Percentiles rank a stretch among this genome's conserved stretches.
Conservation (phyloP, 1,140 invertebrate genomes). For the Colletes gigas region DNA sequence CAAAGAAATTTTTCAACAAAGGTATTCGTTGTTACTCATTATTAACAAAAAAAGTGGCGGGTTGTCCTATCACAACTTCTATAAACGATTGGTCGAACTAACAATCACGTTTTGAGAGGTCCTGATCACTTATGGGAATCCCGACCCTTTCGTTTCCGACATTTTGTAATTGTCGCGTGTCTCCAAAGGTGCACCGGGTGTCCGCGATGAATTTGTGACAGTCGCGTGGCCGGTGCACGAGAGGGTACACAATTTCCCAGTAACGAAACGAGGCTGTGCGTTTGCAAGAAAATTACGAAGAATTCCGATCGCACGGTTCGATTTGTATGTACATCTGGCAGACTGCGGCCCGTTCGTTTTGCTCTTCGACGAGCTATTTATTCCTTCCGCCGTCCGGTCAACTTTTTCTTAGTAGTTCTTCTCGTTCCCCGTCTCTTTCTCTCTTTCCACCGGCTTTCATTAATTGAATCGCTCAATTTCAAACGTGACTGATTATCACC, state of each 20-base stretch:
- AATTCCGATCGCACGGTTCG: constrained; percentile 19
- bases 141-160: too few relatives aligned
- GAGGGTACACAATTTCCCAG: not conserved
- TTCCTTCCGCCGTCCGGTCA: constrained; percentile 29
- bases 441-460: constrained; percentile 11
- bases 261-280: constrained; percentile 8
- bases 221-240: not conserved
- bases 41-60: too few relatives aligned
- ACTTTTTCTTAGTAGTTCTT: constrained; percentile 31
- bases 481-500: not conserved
- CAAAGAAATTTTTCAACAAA: too few relatives aligned
- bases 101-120: too few relatives aligned
- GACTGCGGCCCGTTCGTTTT: not conserved
- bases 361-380: constrained; percentile 26
- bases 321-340: constrained; percentile 27
- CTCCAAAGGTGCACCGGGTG: not conserved
- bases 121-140: too few relatives aligned
- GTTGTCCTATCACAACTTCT: too few relatives aligned
- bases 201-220: not conserved
- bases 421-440: constrained; percentile 27
- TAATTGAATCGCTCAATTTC: constrained; percentile 36
- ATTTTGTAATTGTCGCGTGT: too few relatives aligned
- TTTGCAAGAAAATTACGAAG: constrained; percentile 33
- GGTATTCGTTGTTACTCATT: too few relatives aligned
- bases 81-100: too few relatives aligned